Evolutionary conservation across 2,113 vertebrate genomes (phyloP), one percentile per base, ranked within the genome.

Genomic region (Vicugna pacos): DNA sequence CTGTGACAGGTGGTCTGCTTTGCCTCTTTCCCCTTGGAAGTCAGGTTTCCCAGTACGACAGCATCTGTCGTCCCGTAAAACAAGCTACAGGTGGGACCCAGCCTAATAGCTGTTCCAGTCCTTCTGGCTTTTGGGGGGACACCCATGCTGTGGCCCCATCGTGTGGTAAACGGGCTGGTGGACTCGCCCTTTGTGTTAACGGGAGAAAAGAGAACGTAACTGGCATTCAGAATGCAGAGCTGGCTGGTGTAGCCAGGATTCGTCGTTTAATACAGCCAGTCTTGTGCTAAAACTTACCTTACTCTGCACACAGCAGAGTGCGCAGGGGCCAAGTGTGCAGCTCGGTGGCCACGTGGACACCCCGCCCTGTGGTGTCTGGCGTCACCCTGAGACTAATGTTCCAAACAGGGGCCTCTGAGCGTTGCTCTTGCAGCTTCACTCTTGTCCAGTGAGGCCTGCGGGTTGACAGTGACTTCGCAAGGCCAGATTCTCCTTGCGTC

Each of bases 21-120:
- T 65, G 11, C n/a, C 76, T 65, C 56, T 46, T 15, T 48, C 6
- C 11, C 30, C 94, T 84, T 81, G 52, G 80, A 95, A 95, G 52
- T 56, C 26, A 64, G 17, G 48, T 94, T 67, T 86, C 35, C 28
- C 60, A 62, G 13, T 79, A 20, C 20, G 48, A 38, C 32, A 6
- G n/a, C 9, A 24, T 46, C 65, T 76, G 28, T 77, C 46, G 30
- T 67, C 64, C 48, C 10, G 7, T 62, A 73, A 76, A 72, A 54
- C 64, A 73, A 52, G 20, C 54, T 64, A 15, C 50, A 14, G 58
- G 48, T 65, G 58, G 58, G 76, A 26, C 60, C 50, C 50, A 10
- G 38, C 30, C n/a, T 42, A 87, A 69, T 60, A 54, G 35, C 0
- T 22, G 20, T 50, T 76, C 26, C 8, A 28, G 1, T 38, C 54